Evolutionary conservation across 53 echinoderm and acorn worm genomes (phyloP).

Genomic region (Paracentrotus lividus): DNA sequence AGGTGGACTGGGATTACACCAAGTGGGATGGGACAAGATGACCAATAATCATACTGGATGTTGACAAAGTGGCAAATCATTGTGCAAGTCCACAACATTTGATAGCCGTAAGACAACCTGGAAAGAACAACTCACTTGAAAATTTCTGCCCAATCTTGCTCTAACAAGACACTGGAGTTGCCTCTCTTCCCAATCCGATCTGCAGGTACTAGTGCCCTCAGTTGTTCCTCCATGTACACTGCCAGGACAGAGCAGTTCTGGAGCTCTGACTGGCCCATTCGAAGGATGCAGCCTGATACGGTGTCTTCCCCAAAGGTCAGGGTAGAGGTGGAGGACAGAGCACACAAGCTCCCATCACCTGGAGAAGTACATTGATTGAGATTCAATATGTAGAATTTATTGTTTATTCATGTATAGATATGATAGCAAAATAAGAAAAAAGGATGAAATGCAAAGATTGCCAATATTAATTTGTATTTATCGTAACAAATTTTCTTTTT

Average conservation of each 20-base stretch:
- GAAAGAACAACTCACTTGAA: constrained; percentile 86
- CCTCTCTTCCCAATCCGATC: constrained; percentile 90
- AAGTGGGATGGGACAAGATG: too few relatives aligned
- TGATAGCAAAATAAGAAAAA: too few relatives aligned
- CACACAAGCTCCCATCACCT: constrained; percentile 90
- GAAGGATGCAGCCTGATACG: constrained; percentile 88
- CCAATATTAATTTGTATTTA: too few relatives aligned
- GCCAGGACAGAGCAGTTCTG: constrained; percentile 86
- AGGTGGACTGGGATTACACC: too few relatives aligned
- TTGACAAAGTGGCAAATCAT: too few relatives aligned
- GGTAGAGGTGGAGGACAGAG: constrained; percentile 72
- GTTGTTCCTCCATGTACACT: constrained; percentile 71
- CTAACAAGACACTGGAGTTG: constrained; percentile 66
- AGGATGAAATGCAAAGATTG: too few relatives aligned
- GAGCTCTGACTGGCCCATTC: constrained; percentile 85
- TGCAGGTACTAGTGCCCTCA: constrained; percentile 77
- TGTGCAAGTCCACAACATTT: too few relatives aligned
- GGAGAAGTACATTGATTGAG: not conserved
- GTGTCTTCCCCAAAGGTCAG: constrained; percentile 88
- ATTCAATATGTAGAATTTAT: too few relatives aligned
- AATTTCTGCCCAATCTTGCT: constrained; percentile 84
- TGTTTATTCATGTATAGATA: too few relatives aligned
- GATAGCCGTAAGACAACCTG: too few relatives aligned
- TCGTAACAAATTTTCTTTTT: too few relatives aligned
- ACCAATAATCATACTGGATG: too few relatives aligned